Evolutionary conservation across 2,888 invertebrate species (phyloP).

Genomic region (Anoplius nigerrimus): DNA sequence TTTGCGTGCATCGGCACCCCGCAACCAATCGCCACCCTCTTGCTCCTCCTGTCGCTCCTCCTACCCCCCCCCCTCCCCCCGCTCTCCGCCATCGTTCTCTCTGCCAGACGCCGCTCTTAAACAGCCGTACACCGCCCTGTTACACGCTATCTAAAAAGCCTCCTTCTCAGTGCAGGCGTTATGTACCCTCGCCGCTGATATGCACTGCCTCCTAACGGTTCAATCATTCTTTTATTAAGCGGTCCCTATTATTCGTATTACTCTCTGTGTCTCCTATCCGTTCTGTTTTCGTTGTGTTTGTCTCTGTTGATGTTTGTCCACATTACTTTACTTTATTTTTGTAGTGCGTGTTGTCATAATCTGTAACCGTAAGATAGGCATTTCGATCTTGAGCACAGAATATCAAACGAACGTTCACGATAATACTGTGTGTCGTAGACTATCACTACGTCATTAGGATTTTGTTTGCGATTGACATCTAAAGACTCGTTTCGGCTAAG

Average conservation of each 20-base stretch:
- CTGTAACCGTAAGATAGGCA: no score
- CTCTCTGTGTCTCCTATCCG: no score
- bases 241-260: no score
- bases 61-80: neutral
- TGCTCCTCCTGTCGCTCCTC: neutral
- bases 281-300: no score
- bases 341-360: no score
- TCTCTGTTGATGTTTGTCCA: no score
- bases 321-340: no score
- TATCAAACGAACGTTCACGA: no score
- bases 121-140: neutral
- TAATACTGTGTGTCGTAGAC: no score
- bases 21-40: conserved; percentile 26
- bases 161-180: conserved; percentile 31
- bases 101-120: neutral
- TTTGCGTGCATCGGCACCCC: conserved; percentile 56
- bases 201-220: conserved; percentile 49
- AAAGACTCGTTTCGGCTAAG: neutral
- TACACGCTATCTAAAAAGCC: conserved; percentile 45
- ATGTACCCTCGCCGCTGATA: conserved; percentile 23
- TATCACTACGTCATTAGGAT: no score
- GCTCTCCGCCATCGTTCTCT: neutral
- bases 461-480: neutral
- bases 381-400: no score
- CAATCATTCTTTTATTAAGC: conserved; percentile 4